These are phyloP conservation scores for Mylabris sibirica DNA, from an alignment of 2,888 invertebrate species.

Conservation along the genomic window DNA sequence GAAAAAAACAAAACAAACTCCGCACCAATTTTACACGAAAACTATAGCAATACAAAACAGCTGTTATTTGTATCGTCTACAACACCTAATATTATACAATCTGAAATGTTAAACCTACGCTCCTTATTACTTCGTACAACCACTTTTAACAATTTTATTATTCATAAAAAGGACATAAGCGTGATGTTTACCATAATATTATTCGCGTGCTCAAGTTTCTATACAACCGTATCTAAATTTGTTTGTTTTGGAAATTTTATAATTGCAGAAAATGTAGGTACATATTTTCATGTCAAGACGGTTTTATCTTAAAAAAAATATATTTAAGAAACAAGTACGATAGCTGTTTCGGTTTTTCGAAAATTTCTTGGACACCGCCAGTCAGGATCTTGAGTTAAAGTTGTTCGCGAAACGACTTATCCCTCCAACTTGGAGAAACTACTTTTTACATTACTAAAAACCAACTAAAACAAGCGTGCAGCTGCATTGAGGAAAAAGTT, in stretches of 20 bases:
- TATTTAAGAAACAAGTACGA: constrained; percentile 7
- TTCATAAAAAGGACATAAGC: constrained; percentile 43
- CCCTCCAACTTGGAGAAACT: constrained; percentile 57
- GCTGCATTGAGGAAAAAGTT: constrained; percentile 58
- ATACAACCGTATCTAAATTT: constrained; percentile 10
- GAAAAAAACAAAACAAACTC: neutral
- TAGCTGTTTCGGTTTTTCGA: neutral
- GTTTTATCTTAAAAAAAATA: neutral
- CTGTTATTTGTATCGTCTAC: constrained; percentile 46
- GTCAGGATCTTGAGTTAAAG: neutral
- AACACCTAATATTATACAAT: constrained; percentile 49
- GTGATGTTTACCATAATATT: constrained; percentile 28
- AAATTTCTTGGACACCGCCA: constrained; percentile 7
- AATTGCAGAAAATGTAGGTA: neutral
- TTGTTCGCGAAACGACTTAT: constrained; percentile 46
- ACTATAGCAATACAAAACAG: constrained; percentile 48
- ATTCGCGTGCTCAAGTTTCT: constrained; percentile 14
- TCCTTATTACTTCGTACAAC: constrained; percentile 43
- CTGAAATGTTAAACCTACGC: constrained; percentile 46
- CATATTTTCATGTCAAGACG: neutral
- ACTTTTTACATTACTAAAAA: constrained; percentile 57
- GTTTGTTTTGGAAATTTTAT: neutral
- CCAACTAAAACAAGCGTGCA: constrained; percentile 56
- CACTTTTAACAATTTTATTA: constrained; percentile 49
- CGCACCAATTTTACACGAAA: constrained; percentile 45